phyloP scores from a whole-genome alignment of 1,140 invertebrate genomes.

The Trachymyrmex cornetzi region DNA sequence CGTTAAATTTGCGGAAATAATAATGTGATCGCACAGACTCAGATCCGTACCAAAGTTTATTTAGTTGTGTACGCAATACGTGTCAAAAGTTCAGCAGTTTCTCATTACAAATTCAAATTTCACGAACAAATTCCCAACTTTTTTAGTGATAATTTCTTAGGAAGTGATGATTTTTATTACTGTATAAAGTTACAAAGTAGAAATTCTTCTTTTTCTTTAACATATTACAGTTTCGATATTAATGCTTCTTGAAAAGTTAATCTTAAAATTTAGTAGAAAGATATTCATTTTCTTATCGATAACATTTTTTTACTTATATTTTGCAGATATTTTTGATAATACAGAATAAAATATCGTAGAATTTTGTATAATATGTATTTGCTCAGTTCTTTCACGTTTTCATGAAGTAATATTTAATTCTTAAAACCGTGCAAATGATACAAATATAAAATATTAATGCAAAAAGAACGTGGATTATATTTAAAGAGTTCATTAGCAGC shows the following conservation, averaged over 20 bases:
- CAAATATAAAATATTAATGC: neutral
- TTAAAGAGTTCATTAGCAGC: neutral
- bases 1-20: slow-evolving; percentile 50
- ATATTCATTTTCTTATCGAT: neutral
- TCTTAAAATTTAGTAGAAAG: neutral
- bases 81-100: neutral
- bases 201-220: neutral
- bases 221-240: neutral
- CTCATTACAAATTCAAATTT: neutral
- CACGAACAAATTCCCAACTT: neutral
- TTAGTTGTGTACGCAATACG: neutral
- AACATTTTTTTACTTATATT: neutral
- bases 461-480: neutral
- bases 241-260: neutral
- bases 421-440: neutral
- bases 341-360: slow-evolving; percentile 1
- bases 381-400: neutral
- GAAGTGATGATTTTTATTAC: neutral
- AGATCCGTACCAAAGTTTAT: neutral
- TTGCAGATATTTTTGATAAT: neutral
- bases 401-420: neutral
- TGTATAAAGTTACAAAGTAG: neutral
- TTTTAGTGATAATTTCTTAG: neutral
- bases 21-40: neutral
- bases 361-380: neutral